Conservation (phyloP, 2,888 invertebrate species). For the Abrostola tripartita region DNA sequence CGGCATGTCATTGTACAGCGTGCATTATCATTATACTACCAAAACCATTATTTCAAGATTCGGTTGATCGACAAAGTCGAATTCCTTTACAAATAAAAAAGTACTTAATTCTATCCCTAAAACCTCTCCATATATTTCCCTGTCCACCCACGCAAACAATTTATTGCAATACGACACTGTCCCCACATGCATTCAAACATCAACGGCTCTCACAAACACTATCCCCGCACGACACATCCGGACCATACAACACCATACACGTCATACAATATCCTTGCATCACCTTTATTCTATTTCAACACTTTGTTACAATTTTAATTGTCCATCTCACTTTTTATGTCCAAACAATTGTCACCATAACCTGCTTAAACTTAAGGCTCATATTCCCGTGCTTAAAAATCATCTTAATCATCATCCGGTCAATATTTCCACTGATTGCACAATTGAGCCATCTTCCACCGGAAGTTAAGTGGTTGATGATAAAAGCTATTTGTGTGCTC, state of each 20-base stretch:
- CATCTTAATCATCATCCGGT: conserved; percentile 25
- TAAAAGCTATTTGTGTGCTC: conserved; percentile 12
- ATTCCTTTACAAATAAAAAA: too few relatives aligned
- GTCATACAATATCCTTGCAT: conserved; percentile 53
- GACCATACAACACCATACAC: conserved; percentile 66
- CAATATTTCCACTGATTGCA: conserved; percentile 45
- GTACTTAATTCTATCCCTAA: neutral
- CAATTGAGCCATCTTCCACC: conserved; percentile 46
- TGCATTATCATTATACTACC: too few relatives aligned
- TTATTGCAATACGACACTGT: conserved; percentile 85
- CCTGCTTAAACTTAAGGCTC: neutral
- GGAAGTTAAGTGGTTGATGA: conserved; percentile 48
- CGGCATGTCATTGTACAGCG: too few relatives aligned
- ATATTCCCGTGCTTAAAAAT: conserved; percentile 4
- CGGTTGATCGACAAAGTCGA: too few relatives aligned
- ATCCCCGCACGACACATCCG: conserved; percentile 80
- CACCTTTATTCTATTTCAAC: conserved; percentile 53
- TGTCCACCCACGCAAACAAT: conserved; percentile 80
- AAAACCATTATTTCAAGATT: too few relatives aligned
- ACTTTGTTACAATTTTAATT: conserved; percentile 39
- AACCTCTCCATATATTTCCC: conserved; percentile 55
- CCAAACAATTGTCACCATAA: conserved; percentile 10
- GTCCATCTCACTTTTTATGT: conserved; percentile 24
- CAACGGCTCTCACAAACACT: conserved; percentile 72
- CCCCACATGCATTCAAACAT: conserved; percentile 80